These are phyloP conservation scores for Stichopus horrens DNA, from an alignment of 53 echinoderm and acorn worm genomes.

Conservation along the genomic window DNA sequence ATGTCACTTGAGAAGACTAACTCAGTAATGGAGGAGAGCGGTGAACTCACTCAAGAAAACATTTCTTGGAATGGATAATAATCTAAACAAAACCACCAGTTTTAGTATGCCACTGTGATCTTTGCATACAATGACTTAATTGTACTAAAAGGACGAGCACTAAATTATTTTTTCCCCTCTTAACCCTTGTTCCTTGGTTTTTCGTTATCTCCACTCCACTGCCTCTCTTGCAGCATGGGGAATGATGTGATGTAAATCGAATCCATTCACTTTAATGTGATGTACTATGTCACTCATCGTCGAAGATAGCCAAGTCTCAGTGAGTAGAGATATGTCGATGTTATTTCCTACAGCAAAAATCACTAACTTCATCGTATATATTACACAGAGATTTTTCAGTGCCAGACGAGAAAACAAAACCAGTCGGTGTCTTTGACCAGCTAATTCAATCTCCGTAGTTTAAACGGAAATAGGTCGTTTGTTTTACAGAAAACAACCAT, in stretches of 20 bases:
- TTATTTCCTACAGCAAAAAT: neutral
- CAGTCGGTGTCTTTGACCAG: too few species aligned
- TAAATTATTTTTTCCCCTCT: neutral
- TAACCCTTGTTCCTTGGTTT: neutral
- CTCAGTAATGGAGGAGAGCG: neutral
- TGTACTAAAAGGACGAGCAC: neutral
- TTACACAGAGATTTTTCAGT: too few species aligned
- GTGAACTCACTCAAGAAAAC: neutral
- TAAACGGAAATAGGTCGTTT: too few species aligned
- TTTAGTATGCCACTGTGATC: neutral
- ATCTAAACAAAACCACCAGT: neutral
- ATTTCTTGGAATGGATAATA: neutral
- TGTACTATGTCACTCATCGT: neutral
- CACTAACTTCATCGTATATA: too few species aligned
- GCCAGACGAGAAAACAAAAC: too few species aligned
- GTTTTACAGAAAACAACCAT: too few species aligned
- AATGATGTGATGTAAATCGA: neutral
- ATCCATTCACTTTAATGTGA: constrained; percentile 1
- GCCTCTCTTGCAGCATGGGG: neutral
- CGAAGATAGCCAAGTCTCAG: neutral
- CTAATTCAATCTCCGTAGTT: too few species aligned
- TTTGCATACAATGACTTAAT: neutral
- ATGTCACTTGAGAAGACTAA: neutral
- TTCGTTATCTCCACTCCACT: too few species aligned
- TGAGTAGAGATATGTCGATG: neutral